Base-by-base conservation (phyloP, 1,140 invertebrate species). In the Delia radicum region DNA sequence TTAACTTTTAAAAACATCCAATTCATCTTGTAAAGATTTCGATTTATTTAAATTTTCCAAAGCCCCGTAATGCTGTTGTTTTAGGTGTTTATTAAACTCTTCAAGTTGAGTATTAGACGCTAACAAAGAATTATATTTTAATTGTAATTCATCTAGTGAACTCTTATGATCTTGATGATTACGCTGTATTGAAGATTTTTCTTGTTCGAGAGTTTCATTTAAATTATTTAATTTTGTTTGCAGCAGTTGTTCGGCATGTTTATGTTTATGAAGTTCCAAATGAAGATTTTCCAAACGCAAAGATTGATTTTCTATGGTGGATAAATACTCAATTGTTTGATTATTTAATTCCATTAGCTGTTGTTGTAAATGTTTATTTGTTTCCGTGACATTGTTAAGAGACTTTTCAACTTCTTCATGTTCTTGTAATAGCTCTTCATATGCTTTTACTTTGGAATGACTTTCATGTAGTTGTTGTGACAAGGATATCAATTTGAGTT, bases 121-220 rank as follows among this genome's bases (percentile, higher is more conserved):
- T 63, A 42, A 29, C 18, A 74, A 15, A 2, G 74, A 74, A n/a
- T 63, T 31, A 65, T 15, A 74, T 21, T 74, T 74, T 13, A 74
- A 42, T 65, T 74, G 27, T 26, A 74, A 18, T 21, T 74, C 74
- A 8, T 15, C 33, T 10, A 74, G 8, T 18, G 61, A 74, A 67
- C 26, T 74, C 18, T 74, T 48, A 7, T 65, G 24, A 5, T 74
- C 62, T 3, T 37, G 13, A 6, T 8, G 10, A 10, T 74, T 24
- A 55, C 33, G 72, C 13, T 61, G 72, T n/a, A 73, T 0, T 4
- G 72, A 73, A 28, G 72, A 24, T 55, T 55, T 13, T 28, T 48
- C 15, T 15, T 7, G 18, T 31, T 61, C 13, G 7, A 73, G 24
- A 5, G 31, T 18, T 15, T 73, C 24, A 27, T 61, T 31, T 6